These are phyloP conservation scores for Ischnura elegans DNA, from an alignment of 2,888 invertebrate genomes.

Conservation along the genomic window DNA sequence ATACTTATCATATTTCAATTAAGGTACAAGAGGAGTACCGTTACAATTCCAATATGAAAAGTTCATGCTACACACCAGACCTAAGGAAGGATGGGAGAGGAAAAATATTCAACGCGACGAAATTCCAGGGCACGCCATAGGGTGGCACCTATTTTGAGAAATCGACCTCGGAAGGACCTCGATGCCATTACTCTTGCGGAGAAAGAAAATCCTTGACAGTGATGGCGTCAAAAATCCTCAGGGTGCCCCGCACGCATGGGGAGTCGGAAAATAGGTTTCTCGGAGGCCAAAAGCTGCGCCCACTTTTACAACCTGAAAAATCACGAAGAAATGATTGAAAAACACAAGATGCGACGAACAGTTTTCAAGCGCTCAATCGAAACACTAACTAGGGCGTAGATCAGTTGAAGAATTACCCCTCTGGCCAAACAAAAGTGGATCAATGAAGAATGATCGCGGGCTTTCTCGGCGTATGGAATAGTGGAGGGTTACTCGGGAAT, in stretches of 20 bases:
- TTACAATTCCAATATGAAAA: not conserved
- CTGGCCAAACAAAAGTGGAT: too few species aligned
- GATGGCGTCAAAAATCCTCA: slow-evolving; percentile 6
- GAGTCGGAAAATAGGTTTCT: not conserved
- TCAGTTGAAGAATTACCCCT: too few species aligned
- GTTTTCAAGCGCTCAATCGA: too few species aligned
- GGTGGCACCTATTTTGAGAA: not conserved
- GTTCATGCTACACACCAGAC: not conserved
- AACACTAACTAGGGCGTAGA: too few species aligned
- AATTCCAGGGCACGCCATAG: not conserved
- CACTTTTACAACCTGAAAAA: not conserved
- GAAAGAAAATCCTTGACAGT: not conserved
- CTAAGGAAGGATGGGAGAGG: not conserved
- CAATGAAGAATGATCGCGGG: too few species aligned
- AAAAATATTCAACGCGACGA: not conserved
- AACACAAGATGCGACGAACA: too few species aligned
- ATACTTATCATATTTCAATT: not conserved
- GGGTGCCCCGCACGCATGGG: not conserved
- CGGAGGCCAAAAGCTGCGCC: not conserved
- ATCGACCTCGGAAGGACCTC: not conserved
- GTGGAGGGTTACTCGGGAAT: too few species aligned
- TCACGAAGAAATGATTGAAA: too few species aligned
- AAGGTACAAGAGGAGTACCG: not conserved
- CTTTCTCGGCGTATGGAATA: too few species aligned
- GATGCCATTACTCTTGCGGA: not conserved